phyloP scores from a whole-genome alignment of 1,140 invertebrate genomes.

The Hyles euphorbiae region DNA sequence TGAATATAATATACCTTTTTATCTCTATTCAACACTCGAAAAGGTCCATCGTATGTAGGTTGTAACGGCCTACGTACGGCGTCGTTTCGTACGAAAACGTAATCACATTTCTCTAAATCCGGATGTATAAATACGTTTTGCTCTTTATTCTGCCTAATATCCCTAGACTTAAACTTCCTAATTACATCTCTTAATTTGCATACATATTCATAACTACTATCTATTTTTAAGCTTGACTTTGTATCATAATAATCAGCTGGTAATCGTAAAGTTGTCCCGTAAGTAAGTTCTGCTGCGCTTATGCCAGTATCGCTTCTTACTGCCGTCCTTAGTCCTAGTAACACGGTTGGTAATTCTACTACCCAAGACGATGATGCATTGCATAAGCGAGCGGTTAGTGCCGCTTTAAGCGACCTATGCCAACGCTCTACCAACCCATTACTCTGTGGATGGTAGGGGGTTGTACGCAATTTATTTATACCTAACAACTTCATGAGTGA shows the following conservation, averaged over 20 bases:
- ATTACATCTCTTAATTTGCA: background rate
- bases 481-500: too few relatives aligned
- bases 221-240: background rate
- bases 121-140: conserved; percentile 1
- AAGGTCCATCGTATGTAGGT: conserved; percentile 8
- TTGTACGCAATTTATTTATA: too few relatives aligned
- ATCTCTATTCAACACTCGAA: background rate
- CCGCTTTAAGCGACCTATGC: conserved; percentile 1
- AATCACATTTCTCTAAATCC: conserved; percentile 1
- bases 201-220: background rate
- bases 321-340: background rate
- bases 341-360: background rate
- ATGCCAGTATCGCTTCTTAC: background rate
- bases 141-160: background rate
- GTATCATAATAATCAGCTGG: conserved; percentile 1
- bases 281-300: conserved; percentile 1
- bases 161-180: background rate
- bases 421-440: conserved; percentile 2
- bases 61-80: conserved; percentile 2
- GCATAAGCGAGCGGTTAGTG: conserved; percentile 2
- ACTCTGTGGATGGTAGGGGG: too few relatives aligned
- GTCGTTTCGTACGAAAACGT: conserved; percentile 7
- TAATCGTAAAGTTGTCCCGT: background rate
- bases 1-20: conserved; percentile 1
- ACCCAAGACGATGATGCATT: background rate